Evolutionary conservation across 2,888 invertebrate species (phyloP), one percentile per base, ranked within the genome.

Genomic region (Dicyrtoma fusca): DNA sequence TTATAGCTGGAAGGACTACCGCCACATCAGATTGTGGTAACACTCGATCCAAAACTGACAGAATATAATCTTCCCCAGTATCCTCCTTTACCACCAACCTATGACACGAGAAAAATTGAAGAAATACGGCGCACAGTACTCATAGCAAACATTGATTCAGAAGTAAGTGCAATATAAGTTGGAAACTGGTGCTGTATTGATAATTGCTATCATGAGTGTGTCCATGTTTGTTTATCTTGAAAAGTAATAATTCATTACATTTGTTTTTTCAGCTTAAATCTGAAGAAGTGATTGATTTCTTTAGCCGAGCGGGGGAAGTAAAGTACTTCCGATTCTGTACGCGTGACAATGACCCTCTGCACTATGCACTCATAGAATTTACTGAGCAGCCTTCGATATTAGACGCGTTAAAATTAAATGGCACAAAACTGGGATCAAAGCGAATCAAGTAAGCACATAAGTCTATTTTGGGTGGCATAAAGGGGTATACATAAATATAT

Each of bases 121-220:
- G 98, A 99, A 85, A 95, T 97, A 26, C 88, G 99, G 26, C 88
- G 99, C 76, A 99, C 99, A 0, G 86, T 97, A 10, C 87, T 96
- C 70, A 88, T 96, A 1, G 88, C 92, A 66, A 94, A 96, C 82
- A 87, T 95, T 42, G 90, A 75, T 51, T 42, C 72, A 19, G 80
- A 79, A 21, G 79, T 80, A 75, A 80, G 73, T 72, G 6, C 1
- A 65, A 17, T 10, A 25, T 66, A 34, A 34, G 34, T 34, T 34
- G 34, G 34, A 34, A n/a, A n/a, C n/a, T n/a, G n/a, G n/a, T n/a
- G n/a, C n/a, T n/a, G n/a, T n/a, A n/a, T n/a, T n/a, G n/a, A n/a
- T n/a, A n/a, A n/a, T n/a, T n/a, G n/a, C n/a, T n/a, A n/a, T n/a
- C n/a, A n/a, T n/a, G n/a, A n/a, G n/a, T n/a, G n/a, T n/a, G n/a